Percentiles rank a stretch among this genome's conserved stretches.
phyloP scores from a whole-genome alignment of 2,888 invertebrate genomes.

The Cristatella mucedo region DNA sequence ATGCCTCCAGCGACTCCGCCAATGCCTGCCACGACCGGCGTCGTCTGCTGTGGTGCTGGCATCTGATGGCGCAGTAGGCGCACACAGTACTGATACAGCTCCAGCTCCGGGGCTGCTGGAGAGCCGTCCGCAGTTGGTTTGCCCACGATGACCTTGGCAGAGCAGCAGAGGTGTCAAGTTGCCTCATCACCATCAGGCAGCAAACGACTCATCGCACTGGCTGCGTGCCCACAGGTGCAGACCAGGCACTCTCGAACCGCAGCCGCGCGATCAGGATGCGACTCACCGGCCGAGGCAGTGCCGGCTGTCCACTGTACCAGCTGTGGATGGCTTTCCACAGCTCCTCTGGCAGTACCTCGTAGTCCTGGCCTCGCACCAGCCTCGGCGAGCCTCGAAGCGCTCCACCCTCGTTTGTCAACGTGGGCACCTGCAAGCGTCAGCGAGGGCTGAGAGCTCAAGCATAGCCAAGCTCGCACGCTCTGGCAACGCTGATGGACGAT shows the following conservation, averaged over 20 bases:
- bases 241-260: too few species aligned
- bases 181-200: too few species aligned
- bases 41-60: conserved; percentile 38
- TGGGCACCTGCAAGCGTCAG: too few species aligned
- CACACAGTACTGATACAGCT: conserved; percentile 64
- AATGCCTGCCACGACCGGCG: conserved; percentile 39
- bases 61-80: conserved; percentile 53
- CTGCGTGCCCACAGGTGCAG: too few species aligned
- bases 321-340: conserved; percentile 65
- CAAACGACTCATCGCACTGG: too few species aligned
- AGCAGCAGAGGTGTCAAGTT: too few species aligned
- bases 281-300: conserved; percentile 57
- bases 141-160: too few species aligned
- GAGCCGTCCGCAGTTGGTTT: too few species aligned
- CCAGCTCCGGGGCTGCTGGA: conserved; percentile 49
- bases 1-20: conserved; percentile 47
- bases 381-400: conserved; percentile 57
- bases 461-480: too few species aligned
- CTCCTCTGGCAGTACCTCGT: conserved; percentile 67
- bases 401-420: conserved; percentile 74
- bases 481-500: too few species aligned
- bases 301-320: conserved; percentile 66
- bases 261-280: too few species aligned
- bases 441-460: too few species aligned
- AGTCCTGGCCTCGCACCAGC: conserved; percentile 62